Base-by-base conservation (phyloP, 1,140 invertebrate genomes). In the Littorina saxatilis region DNA sequence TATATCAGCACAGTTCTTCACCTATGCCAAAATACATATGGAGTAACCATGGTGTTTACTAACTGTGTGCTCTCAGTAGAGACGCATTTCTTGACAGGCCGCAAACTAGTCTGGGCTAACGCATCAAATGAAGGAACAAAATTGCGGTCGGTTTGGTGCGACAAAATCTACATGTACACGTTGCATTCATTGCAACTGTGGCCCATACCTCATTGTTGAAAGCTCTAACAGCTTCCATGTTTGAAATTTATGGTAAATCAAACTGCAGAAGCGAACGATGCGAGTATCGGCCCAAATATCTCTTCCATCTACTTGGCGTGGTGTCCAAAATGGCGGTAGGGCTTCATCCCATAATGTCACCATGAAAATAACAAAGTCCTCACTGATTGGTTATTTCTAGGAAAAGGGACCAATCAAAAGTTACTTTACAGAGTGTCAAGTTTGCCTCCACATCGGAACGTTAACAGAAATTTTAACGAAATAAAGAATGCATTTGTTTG, bases 201-300 rank as follows among this genome's bases (percentile, higher is more conserved):
- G 2, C 9, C 9, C 66, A 68, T 68, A 68, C 66, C 66, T 68
- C 66, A 68, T 35, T 68, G 66, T 68, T 68, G 35, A 68, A 68
- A 68, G 66, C 66, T 68, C 66, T 68, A 32, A 68, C 90, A 27
- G 89, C 88, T 77, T 91, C 90, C 90, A 91, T 91, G 0, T 52
- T 90, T 89, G 73, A 88, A 68, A 39, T 68, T 23, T 39, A 32
- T 39, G 35, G 39, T 68, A 35, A 68, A 39, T 13, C 17, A 20
- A 39, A 68, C 66, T 39, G 4, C 32, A 68, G 20, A 15, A 17
- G 66, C 66, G 11, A 68, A 68, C 4, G 32, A 17, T 35, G 17
- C 23, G 32, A 37, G 15, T 20, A 68, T 68, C 1, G 66, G 39
- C 32, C n/a, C 23, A 72, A 66, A 80, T 35, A 32, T 39, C 32